Percentiles rank a stretch among this genome's conserved stretches.
Evolutionary conservation across 1,140 invertebrate species (phyloP).

Genomic region (Atta cephalotes): DNA sequence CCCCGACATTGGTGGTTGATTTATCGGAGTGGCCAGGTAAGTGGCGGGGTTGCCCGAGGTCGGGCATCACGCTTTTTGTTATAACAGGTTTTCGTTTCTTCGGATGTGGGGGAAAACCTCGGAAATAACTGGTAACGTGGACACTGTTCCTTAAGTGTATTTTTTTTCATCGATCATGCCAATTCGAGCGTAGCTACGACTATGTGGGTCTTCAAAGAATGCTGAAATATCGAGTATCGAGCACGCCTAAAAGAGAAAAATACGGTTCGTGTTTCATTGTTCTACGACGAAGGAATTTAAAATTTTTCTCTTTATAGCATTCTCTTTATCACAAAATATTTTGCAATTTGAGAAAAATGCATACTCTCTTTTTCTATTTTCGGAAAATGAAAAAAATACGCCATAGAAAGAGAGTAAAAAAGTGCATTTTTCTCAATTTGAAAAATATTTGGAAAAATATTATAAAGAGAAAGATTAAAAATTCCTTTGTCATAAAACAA

Average conservation of each 20-base stretch:
- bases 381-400: not conserved
- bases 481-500: not conserved
- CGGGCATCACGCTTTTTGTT: slow-evolving; percentile 65
- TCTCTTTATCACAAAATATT: not conserved
- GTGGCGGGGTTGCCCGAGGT: slow-evolving; percentile 74
- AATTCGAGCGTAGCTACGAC: not conserved
- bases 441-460: not conserved
- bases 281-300: not conserved
- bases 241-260: not conserved
- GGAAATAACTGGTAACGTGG: not conserved
- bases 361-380: not conserved
- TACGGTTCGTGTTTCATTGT: not conserved
- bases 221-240: not conserved
- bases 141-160: not conserved
- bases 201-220: not conserved
- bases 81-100: slow-evolving; percentile 49
- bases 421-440: not conserved
- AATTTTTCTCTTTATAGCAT: not conserved
- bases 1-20: slow-evolving; percentile 66
- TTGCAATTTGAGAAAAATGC: not conserved
- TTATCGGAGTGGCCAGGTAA: slow-evolving; percentile 67
- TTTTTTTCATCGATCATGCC: slow-evolving; percentile 17
- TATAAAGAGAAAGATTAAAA: slow-evolving; percentile 6
- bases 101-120: not conserved
- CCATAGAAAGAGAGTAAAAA: not conserved